phyloP scores from a whole-genome alignment of 2,113 vertebrate genomes.

The Heliornis fulica region DNA sequence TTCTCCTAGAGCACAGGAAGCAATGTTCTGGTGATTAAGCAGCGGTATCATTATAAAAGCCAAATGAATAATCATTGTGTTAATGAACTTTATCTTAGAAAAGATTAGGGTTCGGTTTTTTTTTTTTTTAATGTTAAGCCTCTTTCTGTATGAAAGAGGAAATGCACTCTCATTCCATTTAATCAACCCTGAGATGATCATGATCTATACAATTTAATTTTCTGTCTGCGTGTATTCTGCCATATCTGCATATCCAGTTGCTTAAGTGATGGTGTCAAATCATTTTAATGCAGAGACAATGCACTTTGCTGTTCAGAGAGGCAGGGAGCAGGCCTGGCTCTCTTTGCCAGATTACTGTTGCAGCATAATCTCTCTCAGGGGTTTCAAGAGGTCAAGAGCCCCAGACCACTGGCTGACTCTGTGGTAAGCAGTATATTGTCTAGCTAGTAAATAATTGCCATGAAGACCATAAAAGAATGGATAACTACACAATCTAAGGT shows the following conservation, averaged over 20 bases:
- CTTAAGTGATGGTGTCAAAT: neutral
- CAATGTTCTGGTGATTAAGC: constrained; percentile 78
- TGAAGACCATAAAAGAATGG: neutral
- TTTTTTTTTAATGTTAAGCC: constrained; percentile 69
- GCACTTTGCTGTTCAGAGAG: neutral
- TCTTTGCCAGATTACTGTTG: neutral
- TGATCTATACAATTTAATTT: constrained; percentile 69
- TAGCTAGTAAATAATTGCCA: neutral
- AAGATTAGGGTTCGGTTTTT: no score
- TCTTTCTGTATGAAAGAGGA: constrained; percentile 69
- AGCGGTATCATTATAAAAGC: constrained; percentile 77
- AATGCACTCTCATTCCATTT: constrained; percentile 74
- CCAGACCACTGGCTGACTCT: neutral
- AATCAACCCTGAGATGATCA: constrained; percentile 69
- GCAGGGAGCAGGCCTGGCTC: neutral
- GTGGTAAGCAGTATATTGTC: neutral
- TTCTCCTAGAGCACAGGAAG: constrained; percentile 71
- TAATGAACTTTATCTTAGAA: constrained; percentile 80
- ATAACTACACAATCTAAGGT: neutral
- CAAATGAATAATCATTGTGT: constrained; percentile 80
- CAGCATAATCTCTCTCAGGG: neutral
- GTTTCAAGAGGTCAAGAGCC: neutral
- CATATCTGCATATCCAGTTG: neutral
- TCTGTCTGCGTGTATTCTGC: constrained; percentile 30
- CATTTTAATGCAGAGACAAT: neutral